Evolutionary conservation across 2,113 vertebrate species (phyloP), one percentile per base, ranked within the genome.

Genomic region (Turnix velox): DNA sequence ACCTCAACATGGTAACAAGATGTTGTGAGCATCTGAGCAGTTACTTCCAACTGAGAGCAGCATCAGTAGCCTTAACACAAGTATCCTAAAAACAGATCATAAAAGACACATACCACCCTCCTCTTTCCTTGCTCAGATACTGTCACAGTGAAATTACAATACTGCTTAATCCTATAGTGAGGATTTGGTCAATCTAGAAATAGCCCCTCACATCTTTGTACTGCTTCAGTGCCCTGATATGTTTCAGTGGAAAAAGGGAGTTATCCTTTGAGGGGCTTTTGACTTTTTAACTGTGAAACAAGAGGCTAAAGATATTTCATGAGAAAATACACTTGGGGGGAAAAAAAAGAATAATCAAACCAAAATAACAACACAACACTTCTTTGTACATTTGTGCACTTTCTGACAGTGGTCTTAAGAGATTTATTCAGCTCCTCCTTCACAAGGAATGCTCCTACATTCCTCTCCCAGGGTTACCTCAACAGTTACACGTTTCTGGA

Each of bases 211-310:
- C 43, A 76, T 81, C 87, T 94, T 68, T 92, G 78, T 28, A 48
- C 9, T 2, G 42, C 85, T 94, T 82, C 95, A 84, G 61, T 62
- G 58, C 77, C 90, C 87, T 96, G 90, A 92, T 94, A 63, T 52
- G 51, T 69, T 84, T 94, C 39, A 93, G 89, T 57, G 46, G 88
- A 87, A 96, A 91, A 94, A 95, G 63, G 9, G 3, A 84, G 62
- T 18, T 73, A 76, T 31, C 93, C 96, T 83, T 85, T 86, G 82
- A 88, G 33, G 59, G 23, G 61, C 43, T 27, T 67, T 30, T 95
- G 84, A 87, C 89, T 96, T 97, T 94, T 95, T 94, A 93, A 96
- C 93, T 94, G 72, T 81, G 96, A 96, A 96, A 87, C 73, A 97
- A 97, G 91, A 66, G 84, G 86, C 85, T 84, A 37, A 83, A 92